Base-by-base conservation (phyloP, 2,888 invertebrate species). In the Amphipoea lucens region DNA sequence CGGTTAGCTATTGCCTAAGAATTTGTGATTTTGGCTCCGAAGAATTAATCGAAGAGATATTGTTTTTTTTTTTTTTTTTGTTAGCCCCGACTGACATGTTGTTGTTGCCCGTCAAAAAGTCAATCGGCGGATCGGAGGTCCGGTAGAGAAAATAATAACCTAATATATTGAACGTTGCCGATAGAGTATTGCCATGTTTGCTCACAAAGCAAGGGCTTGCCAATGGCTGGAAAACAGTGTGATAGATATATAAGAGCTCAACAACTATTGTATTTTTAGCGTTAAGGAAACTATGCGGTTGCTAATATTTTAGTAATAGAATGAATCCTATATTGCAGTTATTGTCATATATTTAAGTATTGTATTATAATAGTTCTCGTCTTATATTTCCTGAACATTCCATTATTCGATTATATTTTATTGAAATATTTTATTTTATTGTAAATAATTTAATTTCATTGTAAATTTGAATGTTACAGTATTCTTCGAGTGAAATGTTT, bases 191-290 rank as follows among this genome's bases (percentile, higher is more conserved):
- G 96, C 96, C 96, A 96, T 95, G 93, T 90, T 93, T 93, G 93
- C 94, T 95, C 93, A 92, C 89, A 83, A 90, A 91, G 90, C 92
- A 90, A 92, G 90, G 92, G 94, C 95, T 96, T 95, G 95, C 95
- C 96, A 94, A 93, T 92, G 92, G 93, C 92, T 93, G 91, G 89
- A 84, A 89, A 92, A 91, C 90, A 92, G 94, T 95, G 95, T 96
- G 95, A 96, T 95, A 96, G 93, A 91, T 90, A 91, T 91, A 85
- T 94, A 93, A 91, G 94, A 95, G 96, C 96, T 96, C 96, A 95
- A 96, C 92, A 90, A 92, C 93, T 93, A 92, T 92, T 91, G 86
- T 90, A 90, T 88, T 87, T 90, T 90, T 92, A 93, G 91, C 70
- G 79, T 92, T 93, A 94, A 92, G 90, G 88, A 91, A 92, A 91